Evolutionary conservation across 2,797 vertebrate species (phyloP).

Genomic region (Sebastes taczanowskii): DNA sequence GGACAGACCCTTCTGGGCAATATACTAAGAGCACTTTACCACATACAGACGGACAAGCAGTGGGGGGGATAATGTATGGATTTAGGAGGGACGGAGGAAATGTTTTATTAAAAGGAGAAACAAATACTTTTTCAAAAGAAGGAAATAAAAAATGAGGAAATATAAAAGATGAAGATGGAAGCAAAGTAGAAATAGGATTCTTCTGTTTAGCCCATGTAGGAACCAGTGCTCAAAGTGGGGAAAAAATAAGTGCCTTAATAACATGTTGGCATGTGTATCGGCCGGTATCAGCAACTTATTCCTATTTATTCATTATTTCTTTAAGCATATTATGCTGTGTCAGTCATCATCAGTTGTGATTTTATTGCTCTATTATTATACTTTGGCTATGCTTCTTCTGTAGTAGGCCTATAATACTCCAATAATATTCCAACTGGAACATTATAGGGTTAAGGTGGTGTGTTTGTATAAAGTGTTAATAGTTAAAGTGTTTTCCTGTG

Average conservation of each 20-base stretch:
- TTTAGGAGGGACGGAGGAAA: not conserved
- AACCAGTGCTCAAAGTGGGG: too few relatives aligned
- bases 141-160: not conserved
- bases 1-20: conserved; percentile 61
- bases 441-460: not conserved
- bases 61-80: not conserved
- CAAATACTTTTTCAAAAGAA: not conserved
- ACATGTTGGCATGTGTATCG: too few relatives aligned
- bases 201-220: not conserved
- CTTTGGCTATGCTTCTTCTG: not conserved
- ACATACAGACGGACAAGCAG: not conserved
- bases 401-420: not conserved
- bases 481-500: not conserved
- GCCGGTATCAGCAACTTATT: not conserved
- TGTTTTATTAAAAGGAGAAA: not conserved
- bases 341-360: not conserved
- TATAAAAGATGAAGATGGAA: not conserved
- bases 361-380: not conserved
- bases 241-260: accelerated
- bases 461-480: not conserved
- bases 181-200: not conserved
- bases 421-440: not conserved
- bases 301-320: too few relatives aligned
- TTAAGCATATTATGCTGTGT: too few relatives aligned
- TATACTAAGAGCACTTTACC: conserved; percentile 32